A percentile compares a stretch with the other conserved stretches of the same genome.
Evolutionary conservation across 2,888 invertebrate species (phyloP).

Genomic region (Metopia argyrocephala): DNA sequence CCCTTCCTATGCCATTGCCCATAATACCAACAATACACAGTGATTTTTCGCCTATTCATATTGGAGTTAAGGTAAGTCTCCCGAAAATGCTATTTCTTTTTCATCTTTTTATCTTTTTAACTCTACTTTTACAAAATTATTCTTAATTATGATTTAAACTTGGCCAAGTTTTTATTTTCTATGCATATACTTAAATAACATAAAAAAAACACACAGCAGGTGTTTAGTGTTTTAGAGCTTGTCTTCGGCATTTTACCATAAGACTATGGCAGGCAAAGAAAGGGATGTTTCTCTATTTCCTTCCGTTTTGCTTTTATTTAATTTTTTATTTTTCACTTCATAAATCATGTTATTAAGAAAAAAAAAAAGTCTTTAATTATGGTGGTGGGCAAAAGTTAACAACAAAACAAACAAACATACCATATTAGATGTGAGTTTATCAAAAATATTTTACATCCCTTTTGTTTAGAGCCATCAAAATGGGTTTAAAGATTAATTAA

Average conservation of each 20-base stretch:
- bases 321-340: neutral
- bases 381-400: neutral
- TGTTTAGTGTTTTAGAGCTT: neutral
- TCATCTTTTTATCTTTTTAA: neutral
- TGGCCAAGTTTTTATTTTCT: too few relatives aligned
- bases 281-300: neutral
- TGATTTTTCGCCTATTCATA: slow-evolving; percentile 78
- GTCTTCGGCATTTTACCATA: neutral
- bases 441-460: neutral
- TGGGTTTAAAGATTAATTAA: neutral
- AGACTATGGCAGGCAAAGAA: neutral
- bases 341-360: slow-evolving; percentile 31
- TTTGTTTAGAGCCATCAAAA: neutral
- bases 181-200: too few relatives aligned
- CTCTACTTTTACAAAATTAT: neutral
- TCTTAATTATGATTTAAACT: slow-evolving; percentile 9
- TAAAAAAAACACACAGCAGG: neutral
- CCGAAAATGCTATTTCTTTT: neutral
- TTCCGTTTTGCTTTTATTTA: neutral
- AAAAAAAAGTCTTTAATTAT: neutral
- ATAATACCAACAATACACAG: slow-evolving; percentile 78
- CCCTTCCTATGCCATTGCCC: slow-evolving; percentile 79
- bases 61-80: slow-evolving; percentile 78
- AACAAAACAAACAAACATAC: neutral
- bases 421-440: neutral